Evolutionary conservation across 1,140 invertebrate genomes (phyloP).

Genomic region (Pseudachorutes palmiensis): DNA sequence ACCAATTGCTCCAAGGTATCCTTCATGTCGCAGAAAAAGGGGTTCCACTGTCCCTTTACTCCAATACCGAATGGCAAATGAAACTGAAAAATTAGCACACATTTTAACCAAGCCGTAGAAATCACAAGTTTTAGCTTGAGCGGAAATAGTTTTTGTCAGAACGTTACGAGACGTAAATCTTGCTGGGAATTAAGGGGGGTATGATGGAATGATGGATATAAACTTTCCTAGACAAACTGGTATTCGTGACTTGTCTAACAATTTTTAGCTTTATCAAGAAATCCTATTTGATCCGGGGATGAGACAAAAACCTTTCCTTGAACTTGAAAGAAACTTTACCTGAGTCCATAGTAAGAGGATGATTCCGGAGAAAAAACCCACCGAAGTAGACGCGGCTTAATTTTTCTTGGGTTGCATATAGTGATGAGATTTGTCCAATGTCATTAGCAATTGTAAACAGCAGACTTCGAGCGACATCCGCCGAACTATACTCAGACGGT

Average conservation of each 20-base stretch:
- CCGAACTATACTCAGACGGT: slow-evolving; percentile 47
- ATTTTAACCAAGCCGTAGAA: not conserved
- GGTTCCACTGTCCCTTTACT: slow-evolving; percentile 62
- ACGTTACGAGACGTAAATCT: too few species aligned
- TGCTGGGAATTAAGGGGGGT: too few species aligned
- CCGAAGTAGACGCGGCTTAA: slow-evolving; percentile 64
- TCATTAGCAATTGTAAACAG: slow-evolving; percentile 67
- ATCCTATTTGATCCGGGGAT: too few species aligned
- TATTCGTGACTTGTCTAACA: too few species aligned
- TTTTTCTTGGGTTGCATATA: slow-evolving; percentile 60
- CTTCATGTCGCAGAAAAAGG: slow-evolving; percentile 66
- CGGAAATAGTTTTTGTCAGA: too few species aligned
- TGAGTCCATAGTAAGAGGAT: slow-evolving; percentile 67
- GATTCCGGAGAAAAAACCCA: slow-evolving; percentile 66
- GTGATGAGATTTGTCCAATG: slow-evolving; percentile 65
- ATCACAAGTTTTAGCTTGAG: not conserved
- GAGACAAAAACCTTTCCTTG: too few species aligned
- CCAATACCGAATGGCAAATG: slow-evolving; percentile 66
- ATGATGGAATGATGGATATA: too few species aligned
- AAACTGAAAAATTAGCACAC: not conserved
- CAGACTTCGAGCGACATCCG: slow-evolving; percentile 61
- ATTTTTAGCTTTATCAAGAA: too few species aligned
- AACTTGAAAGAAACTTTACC: slow-evolving; percentile 44
- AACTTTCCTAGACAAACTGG: too few species aligned
- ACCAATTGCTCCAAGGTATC: slow-evolving; percentile 67